Evolutionary conservation across 2,113 vertebrate species (phyloP).

Genomic region (Genyomyrus donnyi): DNA sequence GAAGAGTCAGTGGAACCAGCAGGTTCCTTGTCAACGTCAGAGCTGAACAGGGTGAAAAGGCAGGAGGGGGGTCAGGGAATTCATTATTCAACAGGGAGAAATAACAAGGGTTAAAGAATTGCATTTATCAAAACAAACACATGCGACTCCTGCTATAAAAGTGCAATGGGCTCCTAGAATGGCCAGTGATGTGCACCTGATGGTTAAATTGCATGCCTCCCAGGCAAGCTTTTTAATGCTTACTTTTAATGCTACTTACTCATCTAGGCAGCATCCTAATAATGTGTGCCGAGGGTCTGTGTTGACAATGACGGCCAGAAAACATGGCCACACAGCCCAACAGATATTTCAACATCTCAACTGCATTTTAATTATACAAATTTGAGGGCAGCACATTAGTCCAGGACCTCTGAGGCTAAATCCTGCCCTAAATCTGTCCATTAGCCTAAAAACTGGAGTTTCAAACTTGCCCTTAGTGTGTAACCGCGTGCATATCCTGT

Average conservation of each 20-base stretch:
- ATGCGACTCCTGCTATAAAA: background rate
- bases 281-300: background rate
- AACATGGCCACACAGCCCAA: background rate
- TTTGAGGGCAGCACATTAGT: background rate
- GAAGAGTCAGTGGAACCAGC: conserved; percentile 48
- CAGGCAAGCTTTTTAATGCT: background rate
- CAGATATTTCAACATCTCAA: background rate
- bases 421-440: background rate
- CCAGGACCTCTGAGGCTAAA: background rate
- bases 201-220: background rate
- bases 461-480: background rate
- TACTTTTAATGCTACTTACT: background rate
- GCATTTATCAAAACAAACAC: conserved; percentile 14
- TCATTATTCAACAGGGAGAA: background rate
- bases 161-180: background rate
- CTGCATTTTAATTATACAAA: background rate
- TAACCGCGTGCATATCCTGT: background rate
- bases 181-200: background rate
- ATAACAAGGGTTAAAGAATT: conserved; percentile 8
- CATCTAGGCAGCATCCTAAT: background rate
- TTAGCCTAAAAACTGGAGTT: background rate
- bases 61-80: background rate
- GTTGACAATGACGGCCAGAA: background rate
- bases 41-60: conserved; percentile 22
- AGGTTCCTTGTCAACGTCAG: conserved; percentile 48